phyloP scores from a whole-genome alignment of 2,113 vertebrate genomes.

The Mesocricetus auratus region DNA sequence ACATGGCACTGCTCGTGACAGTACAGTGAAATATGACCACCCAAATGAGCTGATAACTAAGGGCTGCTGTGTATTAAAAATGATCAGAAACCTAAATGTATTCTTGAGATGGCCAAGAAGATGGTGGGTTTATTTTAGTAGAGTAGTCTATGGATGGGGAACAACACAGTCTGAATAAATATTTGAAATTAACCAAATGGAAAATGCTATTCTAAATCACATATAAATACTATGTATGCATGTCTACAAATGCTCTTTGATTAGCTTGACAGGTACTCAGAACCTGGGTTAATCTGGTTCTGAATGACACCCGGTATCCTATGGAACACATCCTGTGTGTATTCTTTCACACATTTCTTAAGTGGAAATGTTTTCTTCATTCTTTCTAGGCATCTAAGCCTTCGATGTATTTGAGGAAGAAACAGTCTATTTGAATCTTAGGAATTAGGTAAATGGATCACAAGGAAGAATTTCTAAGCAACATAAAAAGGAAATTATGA shows the following conservation, averaged over 20 bases:
- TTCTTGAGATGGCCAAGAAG: slow-evolving; percentile 63
- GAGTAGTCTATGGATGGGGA: not conserved
- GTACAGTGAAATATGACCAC: slow-evolving; percentile 73
- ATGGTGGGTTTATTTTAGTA: slow-evolving; percentile 42
- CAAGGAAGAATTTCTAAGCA: slow-evolving; percentile 49
- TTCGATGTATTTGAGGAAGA: not conserved
- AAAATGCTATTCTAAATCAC: slow-evolving; percentile 3
- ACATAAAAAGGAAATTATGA: not conserved
- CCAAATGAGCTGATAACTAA: slow-evolving; percentile 69
- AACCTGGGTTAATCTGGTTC: not conserved
- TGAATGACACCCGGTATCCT: not conserved
- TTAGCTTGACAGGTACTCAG: not conserved
- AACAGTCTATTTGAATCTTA: slow-evolving; percentile 1
- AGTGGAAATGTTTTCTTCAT: not conserved
- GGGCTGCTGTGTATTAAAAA: slow-evolving; percentile 46
- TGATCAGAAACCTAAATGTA: slow-evolving; percentile 63
- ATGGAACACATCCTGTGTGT: not conserved
- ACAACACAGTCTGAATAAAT: slow-evolving; percentile 3
- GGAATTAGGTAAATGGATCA: not conserved
- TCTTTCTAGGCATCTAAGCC: not conserved
- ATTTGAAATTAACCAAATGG: slow-evolving; percentile 24
- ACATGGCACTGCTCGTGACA: slow-evolving; percentile 64
- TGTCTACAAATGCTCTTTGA: not conserved
- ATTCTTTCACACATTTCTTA: slow-evolving; percentile 26
- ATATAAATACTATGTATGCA: not conserved